Evolutionary conservation across 2,113 vertebrate genomes (phyloP).

Genomic region (Columbina picui): DNA sequence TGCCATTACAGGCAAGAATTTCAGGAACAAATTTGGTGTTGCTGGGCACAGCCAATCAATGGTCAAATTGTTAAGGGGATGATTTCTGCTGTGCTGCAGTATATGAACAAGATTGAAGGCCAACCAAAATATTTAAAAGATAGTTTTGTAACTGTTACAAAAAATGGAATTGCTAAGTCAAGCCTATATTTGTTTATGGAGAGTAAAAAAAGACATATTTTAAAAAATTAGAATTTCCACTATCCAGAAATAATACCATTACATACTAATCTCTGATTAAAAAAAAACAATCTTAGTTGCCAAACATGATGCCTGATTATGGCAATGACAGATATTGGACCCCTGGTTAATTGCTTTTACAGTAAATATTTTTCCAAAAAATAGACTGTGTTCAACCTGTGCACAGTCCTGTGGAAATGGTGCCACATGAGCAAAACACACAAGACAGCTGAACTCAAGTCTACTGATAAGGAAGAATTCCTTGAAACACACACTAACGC

Average conservation of each 20-base stretch:
- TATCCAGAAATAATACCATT: background rate
- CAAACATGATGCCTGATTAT: background rate
- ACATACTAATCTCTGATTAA: background rate
- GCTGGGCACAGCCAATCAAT: background rate
- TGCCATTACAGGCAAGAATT: background rate
- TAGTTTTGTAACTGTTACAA: background rate
- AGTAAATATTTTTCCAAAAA: background rate
- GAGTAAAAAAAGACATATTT: background rate
- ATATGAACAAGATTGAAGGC: background rate
- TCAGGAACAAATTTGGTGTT: background rate
- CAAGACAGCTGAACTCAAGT: background rate
- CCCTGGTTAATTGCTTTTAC: background rate
- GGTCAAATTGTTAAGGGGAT: background rate
- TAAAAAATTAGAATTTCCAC: background rate
- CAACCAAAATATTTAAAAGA: background rate
- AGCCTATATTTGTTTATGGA: background rate
- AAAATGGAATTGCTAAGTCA: background rate
- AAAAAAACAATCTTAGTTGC: background rate
- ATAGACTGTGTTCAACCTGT: background rate
- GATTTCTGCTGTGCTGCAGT: background rate
- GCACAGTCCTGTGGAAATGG: background rate
- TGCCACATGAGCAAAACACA: background rate
- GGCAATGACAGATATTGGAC: background rate
- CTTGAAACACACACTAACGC: background rate
- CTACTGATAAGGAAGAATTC: background rate